Conservation (phyloP, 2,113 vertebrate genomes). For the Ophiodon elongatus region DNA sequence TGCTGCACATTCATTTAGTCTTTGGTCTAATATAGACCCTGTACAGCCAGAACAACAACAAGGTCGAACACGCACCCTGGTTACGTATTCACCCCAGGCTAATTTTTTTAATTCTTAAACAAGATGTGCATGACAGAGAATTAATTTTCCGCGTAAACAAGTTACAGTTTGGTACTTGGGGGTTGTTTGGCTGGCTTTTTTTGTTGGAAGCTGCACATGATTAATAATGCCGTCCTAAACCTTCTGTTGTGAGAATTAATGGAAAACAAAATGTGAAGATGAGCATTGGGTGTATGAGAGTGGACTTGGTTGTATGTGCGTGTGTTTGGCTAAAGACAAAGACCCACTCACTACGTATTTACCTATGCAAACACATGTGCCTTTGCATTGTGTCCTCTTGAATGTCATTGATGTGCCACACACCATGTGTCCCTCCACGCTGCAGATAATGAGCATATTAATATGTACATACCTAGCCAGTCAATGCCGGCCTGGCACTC, state of each 20-base stretch:
- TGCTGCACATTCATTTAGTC: slow-evolving; percentile 33
- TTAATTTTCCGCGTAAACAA: slow-evolving; percentile 76
- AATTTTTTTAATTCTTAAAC: slow-evolving; percentile 75
- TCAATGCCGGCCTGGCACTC: slow-evolving; percentile 65
- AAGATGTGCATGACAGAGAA: slow-evolving; percentile 74
- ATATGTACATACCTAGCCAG: slow-evolving; percentile 75
- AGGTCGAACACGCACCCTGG: slow-evolving; percentile 50
- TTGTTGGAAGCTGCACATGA: slow-evolving; percentile 56
- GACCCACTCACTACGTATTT: slow-evolving; percentile 1
- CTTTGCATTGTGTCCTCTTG: slow-evolving; percentile 57
- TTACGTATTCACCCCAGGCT: slow-evolving; percentile 57
- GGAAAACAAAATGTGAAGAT: slow-evolving; percentile 38
- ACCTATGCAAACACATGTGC: slow-evolving; percentile 21
- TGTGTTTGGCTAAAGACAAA: slow-evolving; percentile 2
- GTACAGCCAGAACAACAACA: slow-evolving; percentile 40
- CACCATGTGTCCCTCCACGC: slow-evolving; percentile 38
- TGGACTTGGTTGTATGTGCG: slow-evolving; percentile 25
- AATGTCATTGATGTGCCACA: slow-evolving; percentile 58
- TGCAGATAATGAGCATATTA: slow-evolving; percentile 75
- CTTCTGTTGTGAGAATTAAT: slow-evolving; percentile 71
- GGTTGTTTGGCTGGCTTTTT: slow-evolving; percentile 58
- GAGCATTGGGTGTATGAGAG: slow-evolving; percentile 39
- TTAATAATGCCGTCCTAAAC: slow-evolving; percentile 69
- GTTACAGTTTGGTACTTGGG: slow-evolving; percentile 64
- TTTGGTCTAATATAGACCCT: slow-evolving; percentile 8